Conservation (phyloP, 2,113 vertebrate genomes). For the Gymnobelideus leadbeateri region DNA sequence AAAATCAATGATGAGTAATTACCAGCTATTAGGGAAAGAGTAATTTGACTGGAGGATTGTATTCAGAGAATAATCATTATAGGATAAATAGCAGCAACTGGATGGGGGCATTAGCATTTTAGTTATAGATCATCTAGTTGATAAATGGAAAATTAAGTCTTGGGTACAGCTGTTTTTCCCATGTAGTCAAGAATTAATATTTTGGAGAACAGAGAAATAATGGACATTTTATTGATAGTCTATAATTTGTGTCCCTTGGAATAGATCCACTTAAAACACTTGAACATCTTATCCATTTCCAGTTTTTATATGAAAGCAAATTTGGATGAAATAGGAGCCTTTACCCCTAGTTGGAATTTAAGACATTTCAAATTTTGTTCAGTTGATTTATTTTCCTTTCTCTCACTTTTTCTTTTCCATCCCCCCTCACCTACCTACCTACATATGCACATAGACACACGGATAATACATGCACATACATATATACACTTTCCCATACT, state of each 20-base stretch:
- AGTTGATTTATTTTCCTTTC: not conserved
- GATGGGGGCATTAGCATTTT: not conserved
- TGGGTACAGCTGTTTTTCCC: not conserved
- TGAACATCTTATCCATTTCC: not conserved
- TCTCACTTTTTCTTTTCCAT: not conserved
- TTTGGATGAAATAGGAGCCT: not conserved
- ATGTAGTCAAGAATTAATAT: not conserved
- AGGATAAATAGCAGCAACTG: not conserved
- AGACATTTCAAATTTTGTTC: not conserved
- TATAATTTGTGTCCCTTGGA: not conserved
- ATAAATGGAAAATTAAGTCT: not conserved
- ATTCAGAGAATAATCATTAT: not conserved
- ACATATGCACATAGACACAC: not conserved
- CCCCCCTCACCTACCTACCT: not conserved
- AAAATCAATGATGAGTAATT: not conserved
- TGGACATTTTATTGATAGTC: not conserved
- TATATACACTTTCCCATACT: not conserved
- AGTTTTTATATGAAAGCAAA: not conserved
- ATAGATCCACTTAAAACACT: not conserved
- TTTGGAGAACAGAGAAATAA: not conserved
- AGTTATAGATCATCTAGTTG: not conserved
- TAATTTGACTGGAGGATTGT: not conserved
- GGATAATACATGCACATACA: not conserved
- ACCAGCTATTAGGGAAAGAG: not conserved
- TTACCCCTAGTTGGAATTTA: not conserved